These are phyloP conservation scores for Drosophila saltans DNA, from an alignment of 1,140 invertebrate genomes.

Conservation along the genomic window DNA sequence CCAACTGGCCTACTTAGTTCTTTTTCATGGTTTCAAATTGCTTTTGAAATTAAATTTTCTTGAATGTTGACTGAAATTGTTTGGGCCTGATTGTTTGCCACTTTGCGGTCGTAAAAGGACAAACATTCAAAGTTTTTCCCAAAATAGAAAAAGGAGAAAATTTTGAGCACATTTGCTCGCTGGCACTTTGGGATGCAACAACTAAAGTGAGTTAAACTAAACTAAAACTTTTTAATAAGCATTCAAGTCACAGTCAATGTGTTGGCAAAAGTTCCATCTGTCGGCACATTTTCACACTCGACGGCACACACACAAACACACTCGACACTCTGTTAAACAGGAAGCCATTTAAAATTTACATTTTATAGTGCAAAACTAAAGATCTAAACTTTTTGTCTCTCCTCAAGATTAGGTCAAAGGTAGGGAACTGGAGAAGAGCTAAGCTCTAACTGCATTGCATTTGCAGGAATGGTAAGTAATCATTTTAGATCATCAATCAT, in stretches of 20 bases:
- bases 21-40: conserved; percentile 12
- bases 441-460: no score
- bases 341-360: conserved; percentile 7
- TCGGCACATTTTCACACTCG: conserved; percentile 29
- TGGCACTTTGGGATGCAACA: conserved; percentile 15
- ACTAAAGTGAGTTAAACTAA: conserved; percentile 15
- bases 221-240: conserved; percentile 63
- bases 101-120: conserved; percentile 31
- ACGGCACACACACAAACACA: neutral
- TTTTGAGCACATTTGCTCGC: neutral
- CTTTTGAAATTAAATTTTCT: conserved; percentile 18
- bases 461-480: no score
- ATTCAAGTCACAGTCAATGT: conserved; percentile 31
- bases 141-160: neutral
- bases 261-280: conserved; percentile 9
- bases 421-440: neutral
- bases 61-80: conserved; percentile 17
- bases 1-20: conserved; percentile 47
- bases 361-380: conserved; percentile 4
- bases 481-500: no score
- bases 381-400: neutral
- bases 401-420: neutral
- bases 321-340: conserved; percentile 2
- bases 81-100: conserved; percentile 40
- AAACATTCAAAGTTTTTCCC: conserved; percentile 51